These are phyloP conservation scores for Tenebrio molitor DNA, from an alignment of 1,140 invertebrate genomes.

Conservation along the genomic window DNA sequence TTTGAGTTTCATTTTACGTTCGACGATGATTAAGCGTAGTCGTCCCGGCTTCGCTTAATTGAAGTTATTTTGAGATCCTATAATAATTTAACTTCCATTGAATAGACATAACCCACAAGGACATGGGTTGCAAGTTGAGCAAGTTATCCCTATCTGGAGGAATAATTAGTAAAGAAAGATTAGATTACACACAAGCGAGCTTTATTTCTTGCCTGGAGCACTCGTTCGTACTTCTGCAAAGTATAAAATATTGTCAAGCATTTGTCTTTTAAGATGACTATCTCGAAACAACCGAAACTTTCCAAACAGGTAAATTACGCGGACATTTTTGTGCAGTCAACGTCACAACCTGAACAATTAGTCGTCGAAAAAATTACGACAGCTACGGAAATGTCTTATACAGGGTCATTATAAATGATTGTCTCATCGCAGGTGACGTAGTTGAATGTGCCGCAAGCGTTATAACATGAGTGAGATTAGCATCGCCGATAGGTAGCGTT, in stretches of 20 bases:
- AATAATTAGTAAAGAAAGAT: slow-evolving; percentile 52
- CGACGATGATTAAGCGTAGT: no score
- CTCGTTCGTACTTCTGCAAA: slow-evolving; percentile 47
- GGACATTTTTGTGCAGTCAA: neutral
- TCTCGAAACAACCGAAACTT: slow-evolving; percentile 40
- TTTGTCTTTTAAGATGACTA: slow-evolving; percentile 49
- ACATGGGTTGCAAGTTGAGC: slow-evolving; percentile 30
- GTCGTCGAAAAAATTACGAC: slow-evolving; percentile 23
- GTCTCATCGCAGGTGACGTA: no score
- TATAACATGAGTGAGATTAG: no score
- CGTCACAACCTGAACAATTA: neutral
- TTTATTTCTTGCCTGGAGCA: slow-evolving; percentile 44
- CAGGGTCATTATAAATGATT: no score
- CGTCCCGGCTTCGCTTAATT: no score
- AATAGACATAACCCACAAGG: slow-evolving; percentile 9
- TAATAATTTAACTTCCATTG: slow-evolving; percentile 18
- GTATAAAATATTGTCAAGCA: slow-evolving; percentile 52
- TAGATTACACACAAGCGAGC: slow-evolving; percentile 50
- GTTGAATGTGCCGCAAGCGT: no score
- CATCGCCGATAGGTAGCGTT: no score
- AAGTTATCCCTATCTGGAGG: slow-evolving; percentile 43
- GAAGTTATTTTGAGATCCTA: no score
- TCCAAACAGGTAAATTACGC: slow-evolving; percentile 21
- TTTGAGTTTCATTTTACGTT: no score
- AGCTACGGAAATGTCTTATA: slow-evolving; percentile 23